Conservation (phyloP, 1,140 invertebrate species). For the Drosophila lowei region DNA sequence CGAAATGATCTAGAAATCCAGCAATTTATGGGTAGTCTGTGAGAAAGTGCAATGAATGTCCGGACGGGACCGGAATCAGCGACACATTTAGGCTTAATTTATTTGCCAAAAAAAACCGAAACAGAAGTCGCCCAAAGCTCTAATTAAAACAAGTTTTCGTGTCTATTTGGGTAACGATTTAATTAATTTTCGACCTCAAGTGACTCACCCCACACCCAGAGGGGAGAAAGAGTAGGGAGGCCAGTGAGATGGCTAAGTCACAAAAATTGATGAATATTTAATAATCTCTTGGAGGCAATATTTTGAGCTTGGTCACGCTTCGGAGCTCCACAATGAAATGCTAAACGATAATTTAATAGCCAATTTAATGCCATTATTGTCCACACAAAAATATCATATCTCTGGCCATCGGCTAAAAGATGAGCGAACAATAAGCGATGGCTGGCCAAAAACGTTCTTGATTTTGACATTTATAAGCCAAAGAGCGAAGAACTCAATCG, state of each 20-base stretch:
- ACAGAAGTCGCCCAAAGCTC: constrained; percentile 28
- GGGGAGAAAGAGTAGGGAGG: too few relatives aligned
- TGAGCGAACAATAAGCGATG: constrained; percentile 22
- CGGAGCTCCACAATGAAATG: constrained; percentile 35
- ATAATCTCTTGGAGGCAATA: constrained; percentile 42
- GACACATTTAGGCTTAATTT: constrained; percentile 29
- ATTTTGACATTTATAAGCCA: constrained; percentile 54
- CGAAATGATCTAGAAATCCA: constrained; percentile 25
- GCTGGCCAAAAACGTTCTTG: constrained; percentile 49
- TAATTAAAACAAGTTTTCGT: constrained; percentile 50
- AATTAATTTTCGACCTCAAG: constrained; percentile 19
- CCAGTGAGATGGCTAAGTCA: constrained; percentile 10
- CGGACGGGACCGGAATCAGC: constrained; percentile 10
- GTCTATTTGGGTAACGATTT: constrained; percentile 16
- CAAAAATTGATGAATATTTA: constrained; percentile 39
- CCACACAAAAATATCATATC: constrained; percentile 9
- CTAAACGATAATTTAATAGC: constrained; percentile 72
- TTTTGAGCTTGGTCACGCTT: constrained; percentile 56
- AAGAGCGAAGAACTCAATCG: constrained; percentile 36
- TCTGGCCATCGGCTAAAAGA: constrained; percentile 27
- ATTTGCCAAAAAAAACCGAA: constrained; percentile 26
- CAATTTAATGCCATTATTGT: constrained; percentile 70
- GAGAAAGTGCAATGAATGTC: constrained; percentile 58
- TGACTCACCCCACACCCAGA: constrained; percentile 25
- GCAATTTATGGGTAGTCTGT: constrained; percentile 26